phyloP scores from a whole-genome alignment of 2,113 vertebrate species.

The Ptyas mucosa region DNA sequence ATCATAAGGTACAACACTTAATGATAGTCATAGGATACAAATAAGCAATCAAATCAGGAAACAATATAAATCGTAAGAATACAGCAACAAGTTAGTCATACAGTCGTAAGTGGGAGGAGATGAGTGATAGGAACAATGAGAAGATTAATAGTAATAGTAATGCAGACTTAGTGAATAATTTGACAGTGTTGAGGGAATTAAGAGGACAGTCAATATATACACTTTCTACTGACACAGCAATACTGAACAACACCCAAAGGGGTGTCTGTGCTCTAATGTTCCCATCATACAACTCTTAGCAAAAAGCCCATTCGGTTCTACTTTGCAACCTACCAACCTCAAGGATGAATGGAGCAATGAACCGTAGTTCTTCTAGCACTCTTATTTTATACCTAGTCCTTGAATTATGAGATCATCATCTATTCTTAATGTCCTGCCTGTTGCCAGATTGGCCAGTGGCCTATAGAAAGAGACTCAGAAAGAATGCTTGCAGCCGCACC shows the following conservation, averaged over 20 bases:
- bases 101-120: too few species aligned
- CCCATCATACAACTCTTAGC: not conserved
- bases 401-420: not conserved
- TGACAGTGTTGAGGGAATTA: not conserved
- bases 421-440: not conserved
- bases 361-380: not conserved
- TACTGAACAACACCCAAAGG: not conserved
- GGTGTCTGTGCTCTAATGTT: not conserved
- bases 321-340: not conserved
- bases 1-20: too few species aligned
- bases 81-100: too few species aligned
- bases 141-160: too few species aligned
- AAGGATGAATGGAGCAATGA: not conserved
- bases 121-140: too few species aligned
- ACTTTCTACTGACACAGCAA: not conserved
- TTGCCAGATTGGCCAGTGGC: not conserved
- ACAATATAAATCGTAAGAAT: too few species aligned
- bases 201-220: not conserved
- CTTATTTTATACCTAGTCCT: conserved; percentile 36
- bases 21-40: too few species aligned
- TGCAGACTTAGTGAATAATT: too few species aligned
- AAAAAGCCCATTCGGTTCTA: not conserved
- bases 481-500: rapidly evolving
- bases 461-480: not conserved
- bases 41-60: too few species aligned